Evolutionary conservation across 2,113 vertebrate species (phyloP).

Genomic region (Merops nubicus): DNA sequence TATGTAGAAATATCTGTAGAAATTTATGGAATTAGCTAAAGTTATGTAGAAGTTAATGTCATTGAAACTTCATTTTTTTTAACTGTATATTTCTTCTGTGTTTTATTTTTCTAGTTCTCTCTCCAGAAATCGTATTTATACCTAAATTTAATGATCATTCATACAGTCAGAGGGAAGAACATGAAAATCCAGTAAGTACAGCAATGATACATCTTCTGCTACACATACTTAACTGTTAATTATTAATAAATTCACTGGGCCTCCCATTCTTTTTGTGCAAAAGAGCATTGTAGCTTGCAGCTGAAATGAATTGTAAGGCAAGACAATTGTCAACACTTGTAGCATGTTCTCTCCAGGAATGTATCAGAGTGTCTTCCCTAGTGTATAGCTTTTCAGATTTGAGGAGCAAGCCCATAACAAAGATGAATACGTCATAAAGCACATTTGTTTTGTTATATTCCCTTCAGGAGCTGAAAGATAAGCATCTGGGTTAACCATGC

Average conservation of each 20-base stretch:
- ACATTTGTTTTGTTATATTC: neutral
- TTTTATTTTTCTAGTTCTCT: neutral
- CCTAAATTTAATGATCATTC: neutral
- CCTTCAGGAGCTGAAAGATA: neutral
- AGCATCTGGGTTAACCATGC: neutral
- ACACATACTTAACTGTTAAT: neutral
- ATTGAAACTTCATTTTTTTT: neutral
- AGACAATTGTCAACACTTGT: neutral
- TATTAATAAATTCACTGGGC: neutral
- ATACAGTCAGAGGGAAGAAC: neutral
- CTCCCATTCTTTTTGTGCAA: neutral
- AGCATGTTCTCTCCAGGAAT: neutral
- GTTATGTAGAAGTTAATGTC: neutral
- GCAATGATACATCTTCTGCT: neutral
- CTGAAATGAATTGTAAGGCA: neutral
- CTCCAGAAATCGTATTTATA: conserved; percentile 61
- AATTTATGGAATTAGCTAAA: neutral
- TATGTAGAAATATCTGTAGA: neutral
- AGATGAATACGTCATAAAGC: neutral
- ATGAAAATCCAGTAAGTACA: conserved; percentile 18
- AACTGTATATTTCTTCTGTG: neutral
- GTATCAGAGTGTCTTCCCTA: neutral
- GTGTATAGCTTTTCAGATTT: neutral
- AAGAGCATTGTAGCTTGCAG: neutral
- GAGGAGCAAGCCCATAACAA: neutral